phyloP scores from a whole-genome alignment of 2,888 invertebrate genomes.

The Macrosoma leucophasiata region DNA sequence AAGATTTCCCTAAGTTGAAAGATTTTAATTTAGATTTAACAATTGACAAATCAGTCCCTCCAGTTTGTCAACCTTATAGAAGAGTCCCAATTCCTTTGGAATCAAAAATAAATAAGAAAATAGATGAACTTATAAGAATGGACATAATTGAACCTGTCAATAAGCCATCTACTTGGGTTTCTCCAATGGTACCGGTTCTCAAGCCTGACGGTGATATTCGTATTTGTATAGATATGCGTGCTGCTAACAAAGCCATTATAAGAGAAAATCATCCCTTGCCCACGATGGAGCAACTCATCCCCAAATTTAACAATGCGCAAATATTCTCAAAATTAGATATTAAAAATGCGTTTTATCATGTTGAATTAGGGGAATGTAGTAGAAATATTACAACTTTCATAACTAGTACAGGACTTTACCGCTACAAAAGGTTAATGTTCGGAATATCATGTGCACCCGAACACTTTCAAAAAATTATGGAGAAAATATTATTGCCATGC shows the following conservation, averaged over 20 bases:
- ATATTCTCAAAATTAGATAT: conserved; percentile 23
- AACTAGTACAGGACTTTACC: conserved; percentile 20
- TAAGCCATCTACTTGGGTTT: conserved; percentile 15
- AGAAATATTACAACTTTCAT: conserved; percentile 31
- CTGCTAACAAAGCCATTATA: conserved; percentile 26
- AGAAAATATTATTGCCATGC: conserved; percentile 24
- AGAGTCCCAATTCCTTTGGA: conserved; percentile 24
- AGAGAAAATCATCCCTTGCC: conserved; percentile 26
- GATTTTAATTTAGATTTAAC: conserved; percentile 10
- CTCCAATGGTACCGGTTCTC: conserved; percentile 10
- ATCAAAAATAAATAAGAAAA: conserved; percentile 18
- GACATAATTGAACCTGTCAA: conserved; percentile 21
- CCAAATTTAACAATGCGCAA: conserved; percentile 21
- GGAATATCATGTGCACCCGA: conserved; percentile 34
- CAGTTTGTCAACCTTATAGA: conserved; percentile 22
- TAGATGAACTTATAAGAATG: conserved; percentile 11
- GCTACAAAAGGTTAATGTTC: conserved; percentile 41
- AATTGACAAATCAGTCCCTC: conserved; percentile 12
- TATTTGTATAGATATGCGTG: conserved; percentile 15
- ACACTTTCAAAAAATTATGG: conserved; percentile 28
- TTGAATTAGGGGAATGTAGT: conserved; percentile 11
- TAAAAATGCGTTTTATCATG: conserved; percentile 25
- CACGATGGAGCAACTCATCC: conserved; percentile 12
- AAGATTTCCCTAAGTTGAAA: conserved; percentile 19
- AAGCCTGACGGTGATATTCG: conserved; percentile 11